These are phyloP conservation scores for Struthio camelus DNA, from an alignment of 2,113 vertebrate genomes.

Conservation along the genomic window DNA sequence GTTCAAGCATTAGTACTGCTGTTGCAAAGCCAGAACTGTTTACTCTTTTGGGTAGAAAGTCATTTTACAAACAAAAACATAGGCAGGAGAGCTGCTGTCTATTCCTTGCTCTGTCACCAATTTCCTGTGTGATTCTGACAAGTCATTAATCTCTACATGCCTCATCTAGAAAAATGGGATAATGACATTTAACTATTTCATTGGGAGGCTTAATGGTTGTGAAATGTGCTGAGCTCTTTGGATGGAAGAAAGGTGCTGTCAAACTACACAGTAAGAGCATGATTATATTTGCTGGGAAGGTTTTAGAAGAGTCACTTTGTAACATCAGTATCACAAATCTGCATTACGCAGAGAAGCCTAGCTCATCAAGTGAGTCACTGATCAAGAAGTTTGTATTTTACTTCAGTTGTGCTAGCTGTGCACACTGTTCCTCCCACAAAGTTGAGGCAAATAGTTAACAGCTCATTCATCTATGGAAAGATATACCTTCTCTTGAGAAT, in stretches of 20 bases:
- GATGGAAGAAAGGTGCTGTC: slow-evolving; percentile 43
- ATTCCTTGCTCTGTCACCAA: slow-evolving; percentile 7
- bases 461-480: not conserved
- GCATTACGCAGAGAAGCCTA: not conserved
- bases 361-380: not conserved
- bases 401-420: not conserved
- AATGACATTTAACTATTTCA: slow-evolving; percentile 58
- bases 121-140: slow-evolving; percentile 19
- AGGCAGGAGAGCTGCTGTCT: not conserved
- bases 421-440: not conserved
- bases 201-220: slow-evolving; percentile 29
- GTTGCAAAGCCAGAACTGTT: not conserved
- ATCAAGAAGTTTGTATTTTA: not conserved
- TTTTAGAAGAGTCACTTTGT: slow-evolving; percentile 30
- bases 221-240: slow-evolving; percentile 58
- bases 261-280: slow-evolving; percentile 26
- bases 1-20: not conserved
- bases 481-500: not conserved
- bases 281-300: slow-evolving; percentile 30
- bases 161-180: slow-evolving; percentile 57
- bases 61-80: not conserved
- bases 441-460: not conserved
- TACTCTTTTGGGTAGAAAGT: not conserved
- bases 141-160: slow-evolving; percentile 9
- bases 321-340: slow-evolving; percentile 2